Percentiles rank a stretch among this genome's conserved stretches.
phyloP scores from a whole-genome alignment of 2,797 vertebrate species.

The Megalops cyprinoides region DNA sequence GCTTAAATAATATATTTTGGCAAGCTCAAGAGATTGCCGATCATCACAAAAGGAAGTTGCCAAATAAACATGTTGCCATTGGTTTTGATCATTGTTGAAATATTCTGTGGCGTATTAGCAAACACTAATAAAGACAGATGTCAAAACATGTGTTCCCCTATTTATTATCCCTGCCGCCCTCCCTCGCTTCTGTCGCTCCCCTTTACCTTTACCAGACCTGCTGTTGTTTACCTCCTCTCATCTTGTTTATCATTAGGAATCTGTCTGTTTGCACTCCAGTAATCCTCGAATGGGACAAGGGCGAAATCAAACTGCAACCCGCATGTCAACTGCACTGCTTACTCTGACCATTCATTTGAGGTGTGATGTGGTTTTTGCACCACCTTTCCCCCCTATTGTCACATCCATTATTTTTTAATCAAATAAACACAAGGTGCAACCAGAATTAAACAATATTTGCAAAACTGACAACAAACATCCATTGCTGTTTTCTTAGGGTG shows the following conservation, averaged over 20 bases:
- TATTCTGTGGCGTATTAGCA: slow-evolving; percentile 78
- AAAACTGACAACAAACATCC: too few species aligned
- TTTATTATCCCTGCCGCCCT: slow-evolving; percentile 66
- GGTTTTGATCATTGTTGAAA: slow-evolving; percentile 78
- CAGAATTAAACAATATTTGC: background rate
- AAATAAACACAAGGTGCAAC: too few species aligned
- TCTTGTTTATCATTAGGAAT: slow-evolving; percentile 75
- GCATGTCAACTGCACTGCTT: background rate
- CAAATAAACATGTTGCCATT: slow-evolving; percentile 61
- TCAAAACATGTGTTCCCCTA: slow-evolving; percentile 78
- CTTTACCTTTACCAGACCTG: slow-evolving; percentile 77
- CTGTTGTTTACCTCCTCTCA: slow-evolving; percentile 77
- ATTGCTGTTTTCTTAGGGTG: too few species aligned
- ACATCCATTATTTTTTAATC: too few species aligned
- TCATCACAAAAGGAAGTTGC: slow-evolving; percentile 29
- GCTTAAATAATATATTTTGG: slow-evolving; percentile 25
- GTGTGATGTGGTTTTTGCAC: too few species aligned
- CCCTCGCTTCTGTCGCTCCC: slow-evolving; percentile 30
- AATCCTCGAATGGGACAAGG: slow-evolving; percentile 1
- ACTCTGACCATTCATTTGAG: background rate
- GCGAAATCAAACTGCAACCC: background rate
- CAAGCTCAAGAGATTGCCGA: background rate
- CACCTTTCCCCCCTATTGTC: too few species aligned
- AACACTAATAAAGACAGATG: slow-evolving; percentile 83
- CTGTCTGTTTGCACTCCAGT: slow-evolving; percentile 35